Evolutionary conservation across 2,113 vertebrate genomes (phyloP), one percentile per base, ranked within the genome.

Genomic region (Psephotus haematonotus): DNA sequence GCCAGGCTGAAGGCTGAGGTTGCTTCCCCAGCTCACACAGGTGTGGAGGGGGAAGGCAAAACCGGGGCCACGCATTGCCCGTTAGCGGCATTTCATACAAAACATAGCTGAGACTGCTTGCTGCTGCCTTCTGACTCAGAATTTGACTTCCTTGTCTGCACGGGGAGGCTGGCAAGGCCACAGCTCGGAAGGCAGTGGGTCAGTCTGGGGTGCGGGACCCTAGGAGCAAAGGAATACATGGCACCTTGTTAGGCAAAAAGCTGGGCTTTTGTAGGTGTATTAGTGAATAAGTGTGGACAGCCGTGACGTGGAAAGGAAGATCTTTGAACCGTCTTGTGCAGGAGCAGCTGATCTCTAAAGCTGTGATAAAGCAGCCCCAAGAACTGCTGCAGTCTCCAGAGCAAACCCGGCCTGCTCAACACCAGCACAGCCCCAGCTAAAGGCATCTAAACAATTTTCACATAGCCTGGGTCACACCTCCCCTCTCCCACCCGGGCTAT

Each of bases 401-500:
- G 62, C 79, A 94, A 82, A 46, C n/a, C 6, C 1, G 79, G 43
- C 29, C 70, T 37, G 43, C 62, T 72, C 76, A 82, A 4, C 2
- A 4, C 62, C 55, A 75, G 5, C 25, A 55, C 63, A n/a, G 57
- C 39, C 17, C 11, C 10, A 0, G 11, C 4, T 33, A 62, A 82
- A 82, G 35, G 52, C 10, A 88, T 44, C 41, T 52, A 1, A 69
- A 29, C 76, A 95, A 88, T 86, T 69, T 76, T 43, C 68, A 77
- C 10, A 0, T 14, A 69, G 19, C 3, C 1, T n/a, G n/a, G 49
- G 29, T 60, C 46, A 39, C 0, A 0, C 27, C 46, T 37, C 28
- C 28, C 37, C 22, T 37, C 23, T 57, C 37, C 70, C 49, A 90
- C 44, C 27, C 14, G 63, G 80, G 37, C 68, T 65, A 63, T 59